These are phyloP conservation scores for Linurgus olivaceus DNA, from an alignment of 2,797 vertebrate species.

Conservation along the genomic window DNA sequence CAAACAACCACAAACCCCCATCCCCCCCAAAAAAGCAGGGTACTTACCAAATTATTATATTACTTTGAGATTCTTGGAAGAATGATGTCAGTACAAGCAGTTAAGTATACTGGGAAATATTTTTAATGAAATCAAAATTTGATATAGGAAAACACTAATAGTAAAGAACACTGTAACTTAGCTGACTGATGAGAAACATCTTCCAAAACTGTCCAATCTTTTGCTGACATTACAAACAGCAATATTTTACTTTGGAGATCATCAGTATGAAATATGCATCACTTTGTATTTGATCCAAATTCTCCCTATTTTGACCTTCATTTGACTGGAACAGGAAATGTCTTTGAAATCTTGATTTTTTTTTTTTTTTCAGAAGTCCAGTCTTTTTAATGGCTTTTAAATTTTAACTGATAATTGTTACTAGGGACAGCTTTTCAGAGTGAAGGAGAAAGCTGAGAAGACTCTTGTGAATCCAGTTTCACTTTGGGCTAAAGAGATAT, in stretches of 20 bases:
- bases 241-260: background rate
- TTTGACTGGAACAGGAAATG: background rate
- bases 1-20: accelerated
- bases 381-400: background rate
- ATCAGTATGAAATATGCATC: background rate
- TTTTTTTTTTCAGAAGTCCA: background rate
- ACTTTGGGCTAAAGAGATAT: background rate
- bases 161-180: background rate
- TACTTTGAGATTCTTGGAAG: background rate
- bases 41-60: background rate
- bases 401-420: background rate
- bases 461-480: background rate
- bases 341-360: background rate
- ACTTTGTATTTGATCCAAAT: background rate
- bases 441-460: background rate
- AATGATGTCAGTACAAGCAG: background rate
- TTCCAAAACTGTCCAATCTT: background rate
- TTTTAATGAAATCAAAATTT: background rate
- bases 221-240: background rate
- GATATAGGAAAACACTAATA: background rate
- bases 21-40: no score
- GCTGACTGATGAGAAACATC: background rate
- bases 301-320: background rate
- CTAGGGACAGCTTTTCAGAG: background rate
- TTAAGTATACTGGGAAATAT: background rate